Evolutionary conservation across 2,113 vertebrate species (phyloP).

Genomic region (Chrysemys picta): DNA sequence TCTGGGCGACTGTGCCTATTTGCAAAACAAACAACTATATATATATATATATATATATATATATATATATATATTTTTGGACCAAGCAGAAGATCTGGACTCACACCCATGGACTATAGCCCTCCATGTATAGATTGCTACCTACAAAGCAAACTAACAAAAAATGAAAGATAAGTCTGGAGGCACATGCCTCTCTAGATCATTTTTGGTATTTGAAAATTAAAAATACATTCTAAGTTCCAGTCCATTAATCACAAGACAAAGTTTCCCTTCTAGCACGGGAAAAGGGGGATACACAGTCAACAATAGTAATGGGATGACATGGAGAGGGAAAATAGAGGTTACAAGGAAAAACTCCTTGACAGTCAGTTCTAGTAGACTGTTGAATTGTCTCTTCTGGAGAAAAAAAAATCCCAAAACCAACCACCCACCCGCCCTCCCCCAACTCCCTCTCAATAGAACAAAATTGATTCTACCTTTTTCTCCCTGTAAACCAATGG

Average conservation of each 20-base stretch:
- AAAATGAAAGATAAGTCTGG: no score
- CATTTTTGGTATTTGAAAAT: no score
- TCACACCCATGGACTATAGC: no score
- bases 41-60: no score
- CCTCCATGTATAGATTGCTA: no score
- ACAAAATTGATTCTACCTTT: neutral
- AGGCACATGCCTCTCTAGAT: no score
- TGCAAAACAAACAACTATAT: neutral
- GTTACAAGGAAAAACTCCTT: neutral
- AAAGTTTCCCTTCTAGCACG: neutral
- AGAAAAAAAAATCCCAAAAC: neutral
- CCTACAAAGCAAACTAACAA: no score
- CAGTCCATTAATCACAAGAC: neutral
- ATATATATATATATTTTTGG: neutral
- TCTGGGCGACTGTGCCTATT: no score
- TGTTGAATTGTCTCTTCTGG: neutral
- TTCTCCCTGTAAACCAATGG: neutral
- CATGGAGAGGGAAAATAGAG: neutral
- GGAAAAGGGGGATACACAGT: neutral
- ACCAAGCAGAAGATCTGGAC: neutral
- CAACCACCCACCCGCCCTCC: no score
- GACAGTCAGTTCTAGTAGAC: neutral
- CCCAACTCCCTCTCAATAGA: neutral
- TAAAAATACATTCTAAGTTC: neutral
- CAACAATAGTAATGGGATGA: neutral